Conservation (phyloP, 2,888 invertebrate species). For the Nasonovia ribisnigri region DNA sequence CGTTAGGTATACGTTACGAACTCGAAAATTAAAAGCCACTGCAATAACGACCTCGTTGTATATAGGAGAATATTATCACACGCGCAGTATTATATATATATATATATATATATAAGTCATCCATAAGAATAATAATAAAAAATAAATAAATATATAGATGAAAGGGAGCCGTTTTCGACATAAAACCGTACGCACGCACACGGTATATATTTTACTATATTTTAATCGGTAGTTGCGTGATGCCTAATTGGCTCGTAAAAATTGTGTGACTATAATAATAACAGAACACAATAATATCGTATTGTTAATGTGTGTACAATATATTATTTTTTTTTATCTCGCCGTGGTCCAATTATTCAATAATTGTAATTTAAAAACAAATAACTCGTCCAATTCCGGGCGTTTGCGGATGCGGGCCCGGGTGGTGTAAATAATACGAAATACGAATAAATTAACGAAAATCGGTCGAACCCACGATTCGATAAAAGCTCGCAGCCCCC, state of each 20-base stretch:
- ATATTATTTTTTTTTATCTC: not conserved
- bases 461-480: not conserved
- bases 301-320: not conserved
- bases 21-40: not conserved
- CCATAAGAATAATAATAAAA: not conserved
- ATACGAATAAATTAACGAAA: not conserved
- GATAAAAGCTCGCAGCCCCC: not conserved
- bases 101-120: not conserved
- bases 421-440: not conserved
- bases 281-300: not conserved
- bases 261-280: not conserved
- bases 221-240: not conserved
- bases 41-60: not conserved
- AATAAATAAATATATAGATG: not conserved
- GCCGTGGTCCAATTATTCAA: not conserved
- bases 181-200: not conserved
- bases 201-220: not conserved
- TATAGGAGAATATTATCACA: not conserved
- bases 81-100: not conserved
- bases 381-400: not conserved
- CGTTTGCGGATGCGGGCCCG: not conserved
- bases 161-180: not conserved
- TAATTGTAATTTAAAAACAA: not conserved
- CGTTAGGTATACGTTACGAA: not conserved
- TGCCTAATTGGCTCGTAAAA: slow-evolving; percentile 18